Conservation (phyloP, 2,797 vertebrate genomes). For the Otolemur crassicaudatus region DNA sequence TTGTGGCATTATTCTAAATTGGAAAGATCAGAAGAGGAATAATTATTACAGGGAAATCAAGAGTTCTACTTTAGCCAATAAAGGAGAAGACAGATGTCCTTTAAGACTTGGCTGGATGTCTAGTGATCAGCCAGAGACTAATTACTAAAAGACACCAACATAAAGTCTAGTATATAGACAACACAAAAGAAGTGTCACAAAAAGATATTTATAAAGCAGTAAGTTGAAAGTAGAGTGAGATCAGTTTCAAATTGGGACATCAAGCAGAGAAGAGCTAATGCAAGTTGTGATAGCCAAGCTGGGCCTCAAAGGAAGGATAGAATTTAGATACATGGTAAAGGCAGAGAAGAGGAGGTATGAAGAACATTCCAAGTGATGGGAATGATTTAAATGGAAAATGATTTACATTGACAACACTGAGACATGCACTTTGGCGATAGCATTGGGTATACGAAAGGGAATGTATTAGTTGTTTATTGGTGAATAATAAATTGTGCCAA, state of each 20-base stretch:
- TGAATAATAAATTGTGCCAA: background rate
- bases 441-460: background rate
- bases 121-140: background rate
- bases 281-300: background rate
- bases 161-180: conserved; percentile 10
- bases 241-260: background rate
- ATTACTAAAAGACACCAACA: background rate
- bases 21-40: background rate
- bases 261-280: background rate
- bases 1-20: background rate
- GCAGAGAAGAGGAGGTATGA: background rate
- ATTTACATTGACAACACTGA: background rate
- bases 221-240: conserved; percentile 49
- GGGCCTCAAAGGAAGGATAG: background rate
- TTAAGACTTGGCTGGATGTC: background rate
- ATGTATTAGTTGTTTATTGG: background rate
- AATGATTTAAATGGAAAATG: background rate
- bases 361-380: background rate
- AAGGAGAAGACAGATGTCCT: background rate
- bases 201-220: conserved; percentile 18
- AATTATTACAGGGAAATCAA: conserved; percentile 42
- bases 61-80: conserved; percentile 27
- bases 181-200: background rate
- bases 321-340: background rate
- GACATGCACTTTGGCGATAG: conserved; percentile 13